Conservation (phyloP, 2,888 invertebrate species). For the Euplexia lucipara region DNA sequence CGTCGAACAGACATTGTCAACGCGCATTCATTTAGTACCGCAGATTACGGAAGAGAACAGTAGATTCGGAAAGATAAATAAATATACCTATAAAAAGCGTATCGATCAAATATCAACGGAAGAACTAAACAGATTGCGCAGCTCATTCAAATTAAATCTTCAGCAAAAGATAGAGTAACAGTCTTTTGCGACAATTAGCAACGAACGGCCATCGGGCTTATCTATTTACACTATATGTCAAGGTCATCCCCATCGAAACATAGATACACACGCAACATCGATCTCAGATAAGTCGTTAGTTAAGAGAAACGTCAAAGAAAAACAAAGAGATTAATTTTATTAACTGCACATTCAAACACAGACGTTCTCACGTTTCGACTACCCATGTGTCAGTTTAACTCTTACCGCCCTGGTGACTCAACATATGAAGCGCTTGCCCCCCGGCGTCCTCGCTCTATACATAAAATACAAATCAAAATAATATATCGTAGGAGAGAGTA, state of each 20-base stretch:
- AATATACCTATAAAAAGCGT: conserved; percentile 91
- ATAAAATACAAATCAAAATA: conserved; percentile 91
- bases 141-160: conserved; percentile 91
- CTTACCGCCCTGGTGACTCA: conserved; percentile 99
- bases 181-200: conserved; percentile 91
- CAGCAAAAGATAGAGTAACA: conserved; percentile 90
- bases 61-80: conserved; percentile 90
- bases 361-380: conserved; percentile 90
- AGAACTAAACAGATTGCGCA: conserved; percentile 91
- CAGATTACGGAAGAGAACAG: conserved; percentile 88
- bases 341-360: conserved; percentile 91
- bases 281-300: conserved; percentile 90
- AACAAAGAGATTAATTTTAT: conserved; percentile 88
- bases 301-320: conserved; percentile 91
- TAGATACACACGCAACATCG: conserved; percentile 91
- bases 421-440: conserved; percentile 96
- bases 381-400: conserved; percentile 90
- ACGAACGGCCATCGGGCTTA: conserved; percentile 91
- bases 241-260: conserved; percentile 90
- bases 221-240: conserved; percentile 90
- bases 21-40: conserved; percentile 90
- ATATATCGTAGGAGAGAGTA: conserved; percentile 90
- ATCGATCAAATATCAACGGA: conserved; percentile 88
- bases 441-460: conserved; percentile 98
- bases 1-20: conserved; percentile 87